Evolutionary conservation across 2,888 invertebrate species (phyloP), one percentile per base, ranked within the genome.

Genomic region (Drosophila pseudotalamancana): DNA sequence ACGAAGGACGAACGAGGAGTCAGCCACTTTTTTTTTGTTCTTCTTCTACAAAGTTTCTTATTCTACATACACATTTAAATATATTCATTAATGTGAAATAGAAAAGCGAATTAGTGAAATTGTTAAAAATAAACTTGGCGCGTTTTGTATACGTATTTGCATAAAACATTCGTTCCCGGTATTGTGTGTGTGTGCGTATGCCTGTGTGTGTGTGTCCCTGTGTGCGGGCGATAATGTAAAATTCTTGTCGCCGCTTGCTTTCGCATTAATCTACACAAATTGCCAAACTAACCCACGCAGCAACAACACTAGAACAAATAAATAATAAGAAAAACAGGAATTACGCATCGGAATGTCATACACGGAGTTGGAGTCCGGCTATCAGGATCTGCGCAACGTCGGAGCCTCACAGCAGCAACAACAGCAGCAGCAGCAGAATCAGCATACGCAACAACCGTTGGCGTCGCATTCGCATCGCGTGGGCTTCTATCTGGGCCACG

Each of bases 361-460:
- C 92, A 97, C 97, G 91, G 97, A 97, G 93, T 93, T 97, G 89
- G 97, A 97, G 93, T 96, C 96, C 93, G 97, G 97, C 84, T 97
- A 97, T 93, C 97, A 97, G 94, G 97, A 95, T 88, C 93, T 96
- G 91, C 87, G 89, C 40, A 76, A 35, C 56, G 56, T 46, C 31
- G 65, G 57, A 42, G 54, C 60, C 3, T 34, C 77, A 16, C 70
- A 82, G 27, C 49, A 61, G 48, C 53, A 63, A 35, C 63, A 66
- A n/a, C n/a, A n/a, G 8, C 72, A 77, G 18, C 61, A 63, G 32
- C 62, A 35, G 12, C 32, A 71, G 70, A 50, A 50, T 14, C 61
- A 57, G 18, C 54, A 53, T 12, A 9, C 45, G 25, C 76, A 72
- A 35, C 74, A 67, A 18, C 35, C 72, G 29, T 32, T 57, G 19